phyloP scores from a whole-genome alignment of 2,888 invertebrate species.

The Epistrophe eligans region DNA sequence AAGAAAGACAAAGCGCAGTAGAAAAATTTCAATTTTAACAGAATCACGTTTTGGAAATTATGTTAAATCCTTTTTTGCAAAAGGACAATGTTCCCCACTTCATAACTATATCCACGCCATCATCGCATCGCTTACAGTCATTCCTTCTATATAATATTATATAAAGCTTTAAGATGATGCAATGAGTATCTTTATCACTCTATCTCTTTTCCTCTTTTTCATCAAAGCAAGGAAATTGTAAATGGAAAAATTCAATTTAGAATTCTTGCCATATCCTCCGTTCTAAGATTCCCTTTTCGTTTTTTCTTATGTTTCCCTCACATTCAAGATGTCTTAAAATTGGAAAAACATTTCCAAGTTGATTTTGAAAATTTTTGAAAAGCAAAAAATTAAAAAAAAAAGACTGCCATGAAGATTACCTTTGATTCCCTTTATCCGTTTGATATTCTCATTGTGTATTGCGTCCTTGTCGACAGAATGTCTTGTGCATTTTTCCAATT shows the following conservation, averaged over 20 bases:
- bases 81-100: constrained; percentile 6
- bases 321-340: constrained; percentile 27
- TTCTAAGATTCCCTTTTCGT: not conserved
- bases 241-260: constrained; percentile 54
- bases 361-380: constrained; percentile 11
- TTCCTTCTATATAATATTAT: not conserved
- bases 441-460: constrained; percentile 9
- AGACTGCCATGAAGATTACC: constrained; percentile 19
- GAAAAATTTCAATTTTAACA: constrained; percentile 33
- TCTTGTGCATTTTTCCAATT: constrained; percentile 36
- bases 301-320: not conserved
- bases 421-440: constrained; percentile 25
- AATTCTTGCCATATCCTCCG: constrained; percentile 16
- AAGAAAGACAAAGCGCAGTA: constrained; percentile 20
- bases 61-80: constrained; percentile 31
- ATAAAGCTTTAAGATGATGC: constrained; percentile 6
- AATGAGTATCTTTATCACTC: not conserved
- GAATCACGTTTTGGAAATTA: constrained; percentile 35
- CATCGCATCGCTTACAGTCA: not conserved
- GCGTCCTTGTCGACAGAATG: not conserved
- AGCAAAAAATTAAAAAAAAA: not conserved
- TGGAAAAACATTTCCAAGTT: constrained; percentile 31
- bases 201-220: not conserved
- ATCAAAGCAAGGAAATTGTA: constrained; percentile 36
- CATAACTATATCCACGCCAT: not conserved